A percentile compares a stretch with the other conserved stretches of the same genome.
Conservation (phyloP, 2,113 vertebrate species). For the Thunnus maccoyii region DNA sequence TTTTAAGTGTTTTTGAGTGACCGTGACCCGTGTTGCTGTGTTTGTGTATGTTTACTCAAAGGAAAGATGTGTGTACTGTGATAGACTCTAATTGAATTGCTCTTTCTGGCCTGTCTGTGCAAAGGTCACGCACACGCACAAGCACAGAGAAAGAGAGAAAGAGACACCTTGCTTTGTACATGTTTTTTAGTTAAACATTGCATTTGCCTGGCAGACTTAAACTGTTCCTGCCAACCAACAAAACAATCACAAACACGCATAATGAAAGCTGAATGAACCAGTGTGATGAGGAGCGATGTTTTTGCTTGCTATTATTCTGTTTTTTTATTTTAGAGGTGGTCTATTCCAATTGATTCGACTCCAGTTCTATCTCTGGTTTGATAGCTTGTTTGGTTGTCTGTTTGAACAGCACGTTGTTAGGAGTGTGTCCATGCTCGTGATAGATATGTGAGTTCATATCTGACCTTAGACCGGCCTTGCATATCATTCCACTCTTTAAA, state of each 20-base stretch:
- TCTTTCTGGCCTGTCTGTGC: constrained; percentile 48
- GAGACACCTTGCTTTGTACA: neutral
- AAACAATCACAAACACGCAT: neutral
- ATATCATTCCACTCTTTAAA: neutral
- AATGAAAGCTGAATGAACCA: neutral
- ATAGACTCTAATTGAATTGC: constrained; percentile 66
- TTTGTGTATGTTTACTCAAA: constrained; percentile 39
- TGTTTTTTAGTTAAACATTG: constrained; percentile 22
- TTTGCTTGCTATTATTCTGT: too few species aligned
- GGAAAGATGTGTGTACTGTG: constrained; percentile 34
- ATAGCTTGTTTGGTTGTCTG: neutral
- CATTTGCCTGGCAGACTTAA: neutral
- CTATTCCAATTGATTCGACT: too few species aligned
- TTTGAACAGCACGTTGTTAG: neutral
- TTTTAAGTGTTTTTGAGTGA: constrained; percentile 23
- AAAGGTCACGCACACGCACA: constrained; percentile 42
- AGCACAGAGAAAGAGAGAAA: neutral
- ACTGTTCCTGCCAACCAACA: neutral
- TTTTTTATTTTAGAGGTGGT: too few species aligned
- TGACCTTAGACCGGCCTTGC: neutral
- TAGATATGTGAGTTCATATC: neutral
- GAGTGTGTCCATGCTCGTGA: neutral
- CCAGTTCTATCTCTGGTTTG: neutral
- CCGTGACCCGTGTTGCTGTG: neutral
- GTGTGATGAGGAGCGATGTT: neutral